Percentiles rank a stretch among this genome's conserved stretches.
phyloP scores from a whole-genome alignment of 2,888 invertebrate genomes.

The Agrotis clavis region DNA sequence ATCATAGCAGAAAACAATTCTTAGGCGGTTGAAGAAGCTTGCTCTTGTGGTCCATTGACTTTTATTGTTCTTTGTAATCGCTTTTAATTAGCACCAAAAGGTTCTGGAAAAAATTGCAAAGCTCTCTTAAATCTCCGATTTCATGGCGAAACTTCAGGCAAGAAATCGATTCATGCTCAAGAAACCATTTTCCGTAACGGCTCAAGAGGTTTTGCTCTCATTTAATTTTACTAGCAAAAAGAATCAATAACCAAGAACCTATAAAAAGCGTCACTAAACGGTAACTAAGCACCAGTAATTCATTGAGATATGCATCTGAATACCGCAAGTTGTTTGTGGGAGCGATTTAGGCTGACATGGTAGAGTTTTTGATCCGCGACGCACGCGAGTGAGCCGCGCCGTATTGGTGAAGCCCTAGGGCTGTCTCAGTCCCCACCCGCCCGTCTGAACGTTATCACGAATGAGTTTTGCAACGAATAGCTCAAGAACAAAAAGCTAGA shows the following conservation, averaged over 20 bases:
- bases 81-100: constrained; percentile 45
- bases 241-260: constrained; percentile 54
- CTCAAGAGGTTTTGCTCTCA: constrained; percentile 54
- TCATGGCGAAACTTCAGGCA: constrained; percentile 38
- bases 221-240: constrained; percentile 51
- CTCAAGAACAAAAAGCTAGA: constrained; percentile 44
- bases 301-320: constrained; percentile 70
- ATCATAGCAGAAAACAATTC: constrained; percentile 17
- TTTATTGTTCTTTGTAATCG: constrained; percentile 51
- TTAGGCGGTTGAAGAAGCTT: constrained; percentile 36
- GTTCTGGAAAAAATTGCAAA: constrained; percentile 12
- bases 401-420: constrained; percentile 55
- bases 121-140: constrained; percentile 37
- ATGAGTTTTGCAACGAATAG: constrained; percentile 40
- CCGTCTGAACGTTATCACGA: constrained; percentile 42
- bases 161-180: constrained; percentile 32
- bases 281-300: constrained; percentile 72
- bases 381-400: constrained; percentile 54
- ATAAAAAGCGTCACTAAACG: constrained; percentile 71
- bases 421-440: constrained; percentile 50
- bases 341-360: constrained; percentile 73
- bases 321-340: constrained; percentile 73
- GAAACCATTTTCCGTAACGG: constrained; percentile 41
- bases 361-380: constrained; percentile 68
- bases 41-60: constrained; percentile 36